Percentiles rank a stretch among this genome's conserved stretches.
These are phyloP conservation scores for Sebastes flavidus DNA, from an alignment of 2,797 vertebrate genomes.

Conservation along the genomic window DNA sequence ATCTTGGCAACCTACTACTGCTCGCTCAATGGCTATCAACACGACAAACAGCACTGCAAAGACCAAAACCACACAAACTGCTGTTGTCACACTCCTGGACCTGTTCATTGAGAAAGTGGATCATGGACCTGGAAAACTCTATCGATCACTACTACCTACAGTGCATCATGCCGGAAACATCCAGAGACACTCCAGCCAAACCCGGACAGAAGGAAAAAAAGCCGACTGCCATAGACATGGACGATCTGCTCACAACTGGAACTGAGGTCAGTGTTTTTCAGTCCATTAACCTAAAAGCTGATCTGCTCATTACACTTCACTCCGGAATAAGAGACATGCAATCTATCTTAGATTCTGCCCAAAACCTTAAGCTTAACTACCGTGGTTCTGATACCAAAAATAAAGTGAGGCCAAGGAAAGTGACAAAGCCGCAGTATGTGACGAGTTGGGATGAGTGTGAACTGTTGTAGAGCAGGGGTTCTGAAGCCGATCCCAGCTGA, in stretches of 20 bases:
- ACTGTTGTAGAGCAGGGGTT: no score
- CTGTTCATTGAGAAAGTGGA: not conserved
- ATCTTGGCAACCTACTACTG: not conserved
- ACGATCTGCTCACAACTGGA: no score
- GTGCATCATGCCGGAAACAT: not conserved
- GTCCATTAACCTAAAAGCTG: not conserved
- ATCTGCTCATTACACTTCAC: not conserved
- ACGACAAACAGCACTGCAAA: no score
- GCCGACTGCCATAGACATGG: rapidly evolving
- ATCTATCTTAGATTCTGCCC: no score
- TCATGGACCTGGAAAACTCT: not conserved
- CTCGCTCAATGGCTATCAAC: no score
- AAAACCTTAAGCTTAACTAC: no score
- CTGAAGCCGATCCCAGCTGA: no score
- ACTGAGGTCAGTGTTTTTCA: not conserved
- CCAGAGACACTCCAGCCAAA: not conserved
- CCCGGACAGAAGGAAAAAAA: not conserved
- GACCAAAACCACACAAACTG: not conserved
- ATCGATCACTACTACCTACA: not conserved
- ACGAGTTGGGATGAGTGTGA: no score
- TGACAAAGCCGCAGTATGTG: no score
- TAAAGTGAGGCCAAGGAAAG: no score
- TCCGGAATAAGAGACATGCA: not conserved
- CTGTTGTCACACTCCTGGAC: not conserved
- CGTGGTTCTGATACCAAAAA: no score